Conservation (phyloP, 2,888 invertebrate species). For the Thymelicus sylvestris region DNA sequence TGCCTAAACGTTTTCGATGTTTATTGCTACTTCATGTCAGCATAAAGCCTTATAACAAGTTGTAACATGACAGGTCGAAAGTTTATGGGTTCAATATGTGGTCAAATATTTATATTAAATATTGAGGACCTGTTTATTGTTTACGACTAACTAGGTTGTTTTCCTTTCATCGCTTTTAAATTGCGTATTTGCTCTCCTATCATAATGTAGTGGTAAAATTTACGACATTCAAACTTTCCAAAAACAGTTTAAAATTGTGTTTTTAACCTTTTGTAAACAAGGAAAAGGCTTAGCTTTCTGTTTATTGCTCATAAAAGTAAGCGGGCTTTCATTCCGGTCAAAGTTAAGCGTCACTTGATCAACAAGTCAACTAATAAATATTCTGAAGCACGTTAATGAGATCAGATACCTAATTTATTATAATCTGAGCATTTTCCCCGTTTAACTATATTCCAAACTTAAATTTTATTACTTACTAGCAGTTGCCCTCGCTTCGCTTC, state of each 20-base stretch:
- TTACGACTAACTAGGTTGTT: constrained; percentile 23
- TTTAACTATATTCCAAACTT: too few species aligned
- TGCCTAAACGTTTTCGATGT: constrained; percentile 22
- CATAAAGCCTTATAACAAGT: constrained; percentile 20
- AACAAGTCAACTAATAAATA: too few species aligned
- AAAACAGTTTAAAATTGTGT: constrained; percentile 8
- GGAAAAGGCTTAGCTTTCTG: neutral
- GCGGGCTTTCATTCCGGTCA: neutral
- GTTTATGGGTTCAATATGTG: constrained; percentile 11
- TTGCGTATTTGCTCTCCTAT: constrained; percentile 16
- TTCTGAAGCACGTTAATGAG: too few species aligned
- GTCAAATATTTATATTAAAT: constrained; percentile 11
- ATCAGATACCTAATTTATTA: too few species aligned
- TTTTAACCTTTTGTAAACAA: constrained; percentile 11
- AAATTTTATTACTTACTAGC: too few species aligned
- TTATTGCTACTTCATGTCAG: constrained; percentile 28
- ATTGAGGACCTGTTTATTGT: constrained; percentile 17
- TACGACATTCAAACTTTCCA: constrained; percentile 12
- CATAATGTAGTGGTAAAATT: constrained; percentile 24
- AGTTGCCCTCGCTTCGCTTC: too few species aligned
- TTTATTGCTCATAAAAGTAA: constrained; percentile 11
- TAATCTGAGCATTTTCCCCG: too few species aligned
- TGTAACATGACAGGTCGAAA: constrained; percentile 7
- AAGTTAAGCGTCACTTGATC: neutral
- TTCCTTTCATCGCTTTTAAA: constrained; percentile 23